These are phyloP conservation scores for Dendrolimus kikuchii DNA, from an alignment of 1,140 invertebrate genomes.

Conservation along the genomic window DNA sequence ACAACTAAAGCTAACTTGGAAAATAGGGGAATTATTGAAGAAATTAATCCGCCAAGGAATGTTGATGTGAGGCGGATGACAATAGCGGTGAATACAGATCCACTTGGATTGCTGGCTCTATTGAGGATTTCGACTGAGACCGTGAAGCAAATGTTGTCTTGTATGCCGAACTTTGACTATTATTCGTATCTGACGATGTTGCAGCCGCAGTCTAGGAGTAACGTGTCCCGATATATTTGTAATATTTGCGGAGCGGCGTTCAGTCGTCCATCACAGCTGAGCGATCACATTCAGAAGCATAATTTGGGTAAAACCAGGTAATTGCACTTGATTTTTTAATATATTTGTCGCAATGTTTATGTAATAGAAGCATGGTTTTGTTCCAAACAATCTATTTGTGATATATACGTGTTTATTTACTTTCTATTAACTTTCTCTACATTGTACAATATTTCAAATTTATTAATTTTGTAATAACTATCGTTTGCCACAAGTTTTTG, in stretches of 20 bases:
- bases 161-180: slow-evolving; percentile 34
- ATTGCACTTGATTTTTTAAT: slow-evolving; percentile 9
- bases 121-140: slow-evolving; percentile 41
- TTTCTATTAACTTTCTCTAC: too few species aligned
- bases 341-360: background rate
- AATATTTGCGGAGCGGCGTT: slow-evolving; percentile 50
- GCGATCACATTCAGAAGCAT: slow-evolving; percentile 43
- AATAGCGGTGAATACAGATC: slow-evolving; percentile 51
- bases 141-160: slow-evolving; percentile 35
- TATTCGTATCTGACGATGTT: slow-evolving; percentile 32
- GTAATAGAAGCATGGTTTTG: background rate
- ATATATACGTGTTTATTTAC: background rate
- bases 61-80: slow-evolving; percentile 16
- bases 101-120: slow-evolving; percentile 37
- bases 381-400: background rate
- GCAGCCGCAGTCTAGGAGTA: slow-evolving; percentile 14
- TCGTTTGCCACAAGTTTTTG: too few species aligned
- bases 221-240: slow-evolving; percentile 30
- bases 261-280: slow-evolving; percentile 34
- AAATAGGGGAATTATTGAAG: slow-evolving; percentile 15
- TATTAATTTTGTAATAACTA: too few species aligned
- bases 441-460: too few species aligned
- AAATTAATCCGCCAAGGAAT: slow-evolving; percentile 8
- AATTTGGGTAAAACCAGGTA: slow-evolving; percentile 39
- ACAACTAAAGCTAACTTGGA: slow-evolving; percentile 10